phyloP scores from a whole-genome alignment of 1,140 invertebrate genomes.

The Caenorhabditis tropicalis region DNA sequence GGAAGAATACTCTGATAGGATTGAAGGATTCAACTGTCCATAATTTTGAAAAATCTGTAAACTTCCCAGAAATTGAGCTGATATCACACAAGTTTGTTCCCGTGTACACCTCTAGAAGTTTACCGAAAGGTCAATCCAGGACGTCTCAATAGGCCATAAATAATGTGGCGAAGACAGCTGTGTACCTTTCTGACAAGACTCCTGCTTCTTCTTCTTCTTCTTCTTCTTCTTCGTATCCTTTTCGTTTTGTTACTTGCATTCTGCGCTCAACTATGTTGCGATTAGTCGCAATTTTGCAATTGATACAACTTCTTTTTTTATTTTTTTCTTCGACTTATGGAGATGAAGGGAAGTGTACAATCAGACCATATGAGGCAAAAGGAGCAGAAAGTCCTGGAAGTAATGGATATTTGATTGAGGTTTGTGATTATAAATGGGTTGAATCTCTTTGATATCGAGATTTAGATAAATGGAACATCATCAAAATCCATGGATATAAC shows the following conservation, averaged over 20 bases:
- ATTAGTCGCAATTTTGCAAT: conserved; percentile 30
- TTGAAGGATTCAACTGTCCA: too few relatives aligned
- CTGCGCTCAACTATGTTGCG: conserved; percentile 9
- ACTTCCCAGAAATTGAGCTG: too few relatives aligned
- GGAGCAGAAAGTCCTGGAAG: conserved; percentile 57
- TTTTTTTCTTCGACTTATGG: background rate
- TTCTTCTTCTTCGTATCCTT: background rate
- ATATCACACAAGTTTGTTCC: background rate
- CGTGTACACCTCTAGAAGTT: conserved; percentile 19
- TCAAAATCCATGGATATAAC: background rate
- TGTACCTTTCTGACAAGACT: too few relatives aligned
- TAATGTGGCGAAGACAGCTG: conserved; percentile 30
- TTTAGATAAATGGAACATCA: conserved; percentile 8
- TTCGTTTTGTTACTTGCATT: conserved; percentile 21
- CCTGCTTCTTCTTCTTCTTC: background rate
- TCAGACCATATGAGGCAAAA: conserved; percentile 50
- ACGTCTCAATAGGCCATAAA: background rate
- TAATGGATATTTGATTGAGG: conserved; percentile 60
- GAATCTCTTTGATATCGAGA: background rate
- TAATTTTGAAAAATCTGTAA: too few relatives aligned
- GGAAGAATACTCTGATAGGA: too few relatives aligned
- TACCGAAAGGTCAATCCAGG: conserved; percentile 21
- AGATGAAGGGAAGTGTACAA: conserved; percentile 42
- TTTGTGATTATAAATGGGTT: background rate
- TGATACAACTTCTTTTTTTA: conserved; percentile 26